Percentiles rank a stretch among this genome's conserved stretches.
phyloP scores from a whole-genome alignment of 1,140 invertebrate species.

The Thaumatotibia leucotreta region DNA sequence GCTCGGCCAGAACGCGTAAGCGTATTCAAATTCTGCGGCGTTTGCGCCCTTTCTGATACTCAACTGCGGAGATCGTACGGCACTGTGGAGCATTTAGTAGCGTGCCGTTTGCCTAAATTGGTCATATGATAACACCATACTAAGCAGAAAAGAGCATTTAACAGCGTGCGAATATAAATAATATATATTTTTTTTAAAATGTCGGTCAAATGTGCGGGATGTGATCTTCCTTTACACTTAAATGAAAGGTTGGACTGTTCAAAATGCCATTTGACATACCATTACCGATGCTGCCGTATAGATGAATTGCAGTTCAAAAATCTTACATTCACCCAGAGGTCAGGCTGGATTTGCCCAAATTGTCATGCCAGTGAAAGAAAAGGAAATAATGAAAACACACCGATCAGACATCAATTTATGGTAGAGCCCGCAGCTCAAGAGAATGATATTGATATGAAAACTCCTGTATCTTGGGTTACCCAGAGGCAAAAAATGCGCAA shows the following conservation, averaged over 20 bases:
- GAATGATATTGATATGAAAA: neutral
- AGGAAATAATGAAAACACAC: neutral
- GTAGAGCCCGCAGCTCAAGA: neutral
- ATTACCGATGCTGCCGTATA: neutral
- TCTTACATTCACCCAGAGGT: neutral
- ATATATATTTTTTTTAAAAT: no score
- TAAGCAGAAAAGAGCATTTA: neutral
- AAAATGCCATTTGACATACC: neutral
- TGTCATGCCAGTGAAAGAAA: neutral
- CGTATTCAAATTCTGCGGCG: neutral
- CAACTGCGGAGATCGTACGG: neutral
- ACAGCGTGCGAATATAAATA: neutral
- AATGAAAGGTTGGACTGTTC: neutral
- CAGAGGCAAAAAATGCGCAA: neutral
- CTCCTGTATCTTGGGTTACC: neutral
- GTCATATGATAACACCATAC: no score
- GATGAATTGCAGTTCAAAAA: neutral
- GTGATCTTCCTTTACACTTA: neutral
- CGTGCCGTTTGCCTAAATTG: neutral
- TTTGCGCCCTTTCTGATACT: neutral
- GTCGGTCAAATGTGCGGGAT: neutral
- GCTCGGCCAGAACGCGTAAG: neutral
- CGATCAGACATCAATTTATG: neutral
- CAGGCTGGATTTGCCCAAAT: neutral
- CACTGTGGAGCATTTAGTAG: neutral